Conservation (phyloP, 2,888 invertebrate species). For the Drosophila merina region DNA sequence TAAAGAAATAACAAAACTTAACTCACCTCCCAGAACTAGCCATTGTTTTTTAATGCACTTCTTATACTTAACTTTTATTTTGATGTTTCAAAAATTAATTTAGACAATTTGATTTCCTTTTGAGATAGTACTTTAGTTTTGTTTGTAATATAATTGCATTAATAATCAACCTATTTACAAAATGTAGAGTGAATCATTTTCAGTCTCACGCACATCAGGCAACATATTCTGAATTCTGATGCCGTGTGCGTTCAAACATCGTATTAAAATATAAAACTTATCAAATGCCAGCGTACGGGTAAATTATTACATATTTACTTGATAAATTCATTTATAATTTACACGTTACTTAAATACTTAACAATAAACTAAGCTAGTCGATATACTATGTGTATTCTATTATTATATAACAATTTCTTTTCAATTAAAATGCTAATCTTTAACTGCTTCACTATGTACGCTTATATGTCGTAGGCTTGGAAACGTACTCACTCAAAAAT, state of each 20-base stretch:
- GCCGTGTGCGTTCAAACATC: constrained; percentile 34
- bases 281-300: constrained; percentile 51
- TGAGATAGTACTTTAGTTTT: constrained; percentile 44
- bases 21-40: not conserved
- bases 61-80: constrained; percentile 34
- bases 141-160: constrained; percentile 28
- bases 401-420: constrained; percentile 69
- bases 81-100: constrained; percentile 38
- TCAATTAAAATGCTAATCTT: constrained; percentile 75
- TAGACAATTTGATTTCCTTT: constrained; percentile 51
- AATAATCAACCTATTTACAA: constrained; percentile 43
- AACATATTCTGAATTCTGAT: constrained; percentile 16
- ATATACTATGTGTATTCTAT: constrained; percentile 71
- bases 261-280: constrained; percentile 69
- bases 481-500: constrained; percentile 37
- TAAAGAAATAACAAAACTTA: no score
- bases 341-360: constrained; percentile 70
- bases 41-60: not conserved
- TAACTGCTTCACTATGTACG: constrained; percentile 64
- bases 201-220: constrained; percentile 68
- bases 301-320: constrained; percentile 67
- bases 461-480: constrained; percentile 38
- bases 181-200: constrained; percentile 64
- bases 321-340: constrained; percentile 75
- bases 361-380: constrained; percentile 62